Conservation (phyloP, 2,113 vertebrate species). For the human (Homo sapiens) region GRCh38 chr2:168396001-168396500, state of each 20-base stretch:
- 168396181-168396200: background rate
- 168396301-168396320: background rate
- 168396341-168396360: constrained; percentile 41
- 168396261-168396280: background rate
- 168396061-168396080: background rate
- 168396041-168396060: background rate
- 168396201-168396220: background rate
- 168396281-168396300: background rate
- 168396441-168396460: background rate
- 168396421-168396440: background rate
- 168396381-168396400: background rate
- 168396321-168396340: background rate
- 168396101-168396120: background rate
- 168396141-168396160: background rate
- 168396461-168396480: background rate
- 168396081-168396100: background rate
- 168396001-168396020: constrained; percentile 5
- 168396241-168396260: background rate
- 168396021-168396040: background rate
- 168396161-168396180: background rate
- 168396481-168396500: background rate
- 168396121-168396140: background rate
- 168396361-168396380: background rate
- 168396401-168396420: background rate
- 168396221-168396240: background rate